Conservation (phyloP, 37 sponge, comb jelly and placozoan genomes). For the Haliclona indistincta region DNA sequence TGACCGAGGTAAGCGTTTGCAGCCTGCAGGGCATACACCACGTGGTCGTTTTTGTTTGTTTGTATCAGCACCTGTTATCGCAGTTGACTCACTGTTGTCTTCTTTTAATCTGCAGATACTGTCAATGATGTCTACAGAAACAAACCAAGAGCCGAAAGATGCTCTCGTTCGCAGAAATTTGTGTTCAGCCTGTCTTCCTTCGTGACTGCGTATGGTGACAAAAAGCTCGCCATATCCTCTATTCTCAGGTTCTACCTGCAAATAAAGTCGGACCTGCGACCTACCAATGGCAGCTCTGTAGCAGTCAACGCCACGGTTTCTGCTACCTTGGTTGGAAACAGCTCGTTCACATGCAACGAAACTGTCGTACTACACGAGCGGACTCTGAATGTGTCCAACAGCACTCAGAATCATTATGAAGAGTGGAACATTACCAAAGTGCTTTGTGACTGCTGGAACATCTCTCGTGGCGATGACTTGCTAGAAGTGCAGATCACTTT, state of each 20-base stretch:
- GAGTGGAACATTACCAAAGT: constrained; percentile 45
- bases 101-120: constrained; percentile 11
- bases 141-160: neutral
- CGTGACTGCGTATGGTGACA: neutral
- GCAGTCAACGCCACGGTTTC: neutral
- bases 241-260: constrained; percentile 36
- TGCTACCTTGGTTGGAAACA: neutral
- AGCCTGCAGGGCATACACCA: neutral
- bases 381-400: neutral
- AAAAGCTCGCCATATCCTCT: neutral
- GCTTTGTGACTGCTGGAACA: constrained; percentile 13
- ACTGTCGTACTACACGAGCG: neutral
- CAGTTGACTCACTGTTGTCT: neutral
- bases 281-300: neutral
- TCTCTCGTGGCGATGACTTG: neutral
- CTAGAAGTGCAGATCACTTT: constrained; percentile 5
- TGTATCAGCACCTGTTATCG: neutral
- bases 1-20: constrained; percentile 32
- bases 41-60: neutral
- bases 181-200: constrained; percentile 28
- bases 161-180: neutral
- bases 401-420: constrained; percentile 7
- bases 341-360: neutral
- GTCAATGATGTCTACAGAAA: constrained; percentile 4
- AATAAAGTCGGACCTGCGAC: neutral